Percentiles rank a stretch among this genome's conserved stretches.
phyloP scores from a whole-genome alignment of 2,797 vertebrate species.

The Sebastolobus altivelis region DNA sequence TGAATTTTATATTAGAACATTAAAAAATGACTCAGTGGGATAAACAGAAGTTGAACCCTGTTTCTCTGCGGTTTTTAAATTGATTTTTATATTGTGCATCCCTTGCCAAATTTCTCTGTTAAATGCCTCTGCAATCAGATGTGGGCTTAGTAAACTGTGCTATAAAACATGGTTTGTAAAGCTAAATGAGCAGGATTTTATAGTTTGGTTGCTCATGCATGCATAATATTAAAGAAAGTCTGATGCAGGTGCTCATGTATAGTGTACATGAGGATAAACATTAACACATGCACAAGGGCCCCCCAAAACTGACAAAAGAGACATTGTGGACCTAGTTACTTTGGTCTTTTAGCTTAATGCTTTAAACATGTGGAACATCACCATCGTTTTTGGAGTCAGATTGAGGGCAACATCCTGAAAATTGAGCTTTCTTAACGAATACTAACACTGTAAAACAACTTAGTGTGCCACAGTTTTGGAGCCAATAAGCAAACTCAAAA shows the following conservation, averaged over 20 bases:
- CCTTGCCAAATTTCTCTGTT: not conserved
- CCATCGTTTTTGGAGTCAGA: not conserved
- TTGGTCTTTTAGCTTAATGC: conserved; percentile 51
- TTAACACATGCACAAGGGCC: not conserved
- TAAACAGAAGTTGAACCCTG: not conserved
- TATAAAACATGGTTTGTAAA: conserved; percentile 16
- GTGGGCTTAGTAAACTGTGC: not conserved
- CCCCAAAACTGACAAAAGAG: conserved; percentile 28
- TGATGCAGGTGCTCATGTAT: not conserved
- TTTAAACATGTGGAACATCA: not conserved
- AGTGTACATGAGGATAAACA: not conserved
- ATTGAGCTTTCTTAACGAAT: not conserved
- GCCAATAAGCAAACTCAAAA: not conserved
- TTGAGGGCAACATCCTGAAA: not conserved
- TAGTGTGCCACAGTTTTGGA: not conserved
- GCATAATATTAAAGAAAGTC: not conserved
- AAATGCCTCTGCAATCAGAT: not conserved
- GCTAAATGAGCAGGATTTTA: not conserved
- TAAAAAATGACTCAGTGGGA: not conserved
- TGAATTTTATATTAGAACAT: not conserved
- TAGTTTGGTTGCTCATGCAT: conserved; percentile 1
- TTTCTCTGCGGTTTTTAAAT: not conserved
- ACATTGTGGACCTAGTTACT: conserved; percentile 21
- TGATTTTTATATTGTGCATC: not conserved
- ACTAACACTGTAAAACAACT: not conserved